Base-by-base conservation (phyloP, 2,113 vertebrate species). In the Sander lucioperca region DNA sequence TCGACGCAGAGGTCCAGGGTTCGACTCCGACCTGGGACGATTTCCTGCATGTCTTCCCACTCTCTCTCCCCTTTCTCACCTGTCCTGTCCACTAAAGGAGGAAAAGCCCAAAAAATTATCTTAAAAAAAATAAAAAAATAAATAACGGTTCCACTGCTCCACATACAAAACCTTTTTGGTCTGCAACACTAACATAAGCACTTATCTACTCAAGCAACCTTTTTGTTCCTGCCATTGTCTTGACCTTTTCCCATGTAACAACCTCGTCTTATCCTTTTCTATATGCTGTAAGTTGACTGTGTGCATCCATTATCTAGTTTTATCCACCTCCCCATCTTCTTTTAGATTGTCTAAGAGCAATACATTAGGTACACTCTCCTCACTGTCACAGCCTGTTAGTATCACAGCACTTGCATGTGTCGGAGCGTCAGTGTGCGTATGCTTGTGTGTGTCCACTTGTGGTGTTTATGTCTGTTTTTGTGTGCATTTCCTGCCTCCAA, bases 181-280 rank as follows among this genome's bases (percentile, higher is more conserved):
- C 36, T 27, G 18, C 66, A 33, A 48, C 61, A 30, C 19, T 12
- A 82, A 58, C 33, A 45, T 25, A 75, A 48, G 51, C 56, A 39
- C 45, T 66, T 61, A 48, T 63, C 33, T 15, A 76, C 56, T 68
- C 25, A 74, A 68, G 51, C 65, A 76, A 64, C 50, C 25, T 64
- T n/a, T 8, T n/a, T 6, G 43, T 25, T 57, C 14, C 75, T 50
- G n/a, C 45, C 62, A 74, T 21, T 58, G 69, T 77, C 12, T 27
- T 88, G 74, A 86, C 81, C 79, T 82, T 90, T 81, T 71, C 33
- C 51, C 23, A 51, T 45, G 27, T 21, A 82, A 74, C 33, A 57
- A 67, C 6, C 4, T 57, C 6, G 9, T 68, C 70, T 64, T 58
- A 63, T 64, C 54, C 4, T 80, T 71, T 70, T 43, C 11, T 27